Percentiles rank a stretch among this genome's conserved stretches.
Conservation (phyloP, 2,888 invertebrate genomes). For the Nomada ferruginata region DNA sequence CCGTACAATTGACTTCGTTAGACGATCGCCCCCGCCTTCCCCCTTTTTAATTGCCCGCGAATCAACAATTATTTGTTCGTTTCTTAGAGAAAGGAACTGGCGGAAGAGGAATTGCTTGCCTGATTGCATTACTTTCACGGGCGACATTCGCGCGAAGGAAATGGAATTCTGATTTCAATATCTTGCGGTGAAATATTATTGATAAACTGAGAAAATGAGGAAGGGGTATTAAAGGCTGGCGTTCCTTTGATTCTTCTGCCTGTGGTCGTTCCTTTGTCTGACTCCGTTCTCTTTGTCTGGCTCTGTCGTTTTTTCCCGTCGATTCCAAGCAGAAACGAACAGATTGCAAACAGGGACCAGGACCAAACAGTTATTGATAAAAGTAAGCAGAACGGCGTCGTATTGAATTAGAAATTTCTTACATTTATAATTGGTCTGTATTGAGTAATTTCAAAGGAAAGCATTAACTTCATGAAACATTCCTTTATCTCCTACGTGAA, state of each 20-base stretch:
- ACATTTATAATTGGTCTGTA: too few relatives aligned
- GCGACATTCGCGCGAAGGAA: conserved; percentile 35
- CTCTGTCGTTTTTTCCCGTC: neutral
- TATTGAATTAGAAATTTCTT: too few relatives aligned
- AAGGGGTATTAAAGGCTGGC: conserved; percentile 4
- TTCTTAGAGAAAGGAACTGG: conserved; percentile 2
- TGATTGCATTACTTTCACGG: conserved; percentile 36
- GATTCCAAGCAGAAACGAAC: conserved; percentile 1
- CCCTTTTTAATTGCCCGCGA: conserved; percentile 55
- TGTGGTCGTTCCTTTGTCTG: neutral
- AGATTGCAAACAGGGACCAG: neutral
- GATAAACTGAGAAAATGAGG: neutral
- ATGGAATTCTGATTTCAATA: conserved; percentile 67
- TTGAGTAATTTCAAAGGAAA: too few relatives aligned
- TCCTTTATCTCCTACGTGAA: too few relatives aligned
- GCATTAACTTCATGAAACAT: too few relatives aligned
- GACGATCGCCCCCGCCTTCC: conserved; percentile 47
- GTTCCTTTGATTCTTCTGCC: conserved; percentile 3
- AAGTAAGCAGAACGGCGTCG: too few relatives aligned
- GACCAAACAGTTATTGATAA: neutral
- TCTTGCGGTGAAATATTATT: conserved; percentile 46
- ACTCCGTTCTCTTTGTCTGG: neutral
- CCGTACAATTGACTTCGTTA: conserved; percentile 55
- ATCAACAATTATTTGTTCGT: conserved; percentile 36
- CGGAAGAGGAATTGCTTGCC: conserved; percentile 23